Base-by-base conservation (phyloP, 2,888 invertebrate genomes). In the Aleiodes testaceus region DNA sequence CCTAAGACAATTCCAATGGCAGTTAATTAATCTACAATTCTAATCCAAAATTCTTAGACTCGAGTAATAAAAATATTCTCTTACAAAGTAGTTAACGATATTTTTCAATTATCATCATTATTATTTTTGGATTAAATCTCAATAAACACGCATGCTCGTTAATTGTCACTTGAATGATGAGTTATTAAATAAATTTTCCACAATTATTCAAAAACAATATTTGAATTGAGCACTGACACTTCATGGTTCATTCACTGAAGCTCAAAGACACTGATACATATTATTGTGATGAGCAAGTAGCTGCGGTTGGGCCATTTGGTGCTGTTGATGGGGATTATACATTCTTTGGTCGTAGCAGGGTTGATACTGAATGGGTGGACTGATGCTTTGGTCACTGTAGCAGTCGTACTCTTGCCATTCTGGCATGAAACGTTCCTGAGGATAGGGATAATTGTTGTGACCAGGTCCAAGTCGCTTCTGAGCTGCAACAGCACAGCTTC, bases 51-150 rank as follows among this genome's bases (percentile, higher is more conserved):
- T 53, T n/a, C n/a, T 11, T 22, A 26, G 14, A 47, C 12, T 49
- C 52, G 66, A 42, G 14, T 30, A 75, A 80, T 84, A 83, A 85
- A 79, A 82, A 79, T 80, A 80, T 80, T 81, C 75, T 81, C 85
- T 85, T 85, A 85, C 73, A 86, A 84, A 86, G 82, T 86, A 86
- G 83, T 81, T 85, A 86, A 86, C 85, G 84, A 85, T 80, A 75
- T 77, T 75, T 77, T 75, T 66, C 50, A 59, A 63, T 74, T 66
- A 59, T 70, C 72, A 66, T 61, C 36, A 69, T 73, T 74, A 52
- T 71, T 63, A 42, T 45, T 42, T 26, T 63, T 65, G 16, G 1
- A 47, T 47, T 5, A 47, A 9, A 55, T n/a, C 12, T 22, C 9
- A 14, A 18, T 18, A 3, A 59, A 69, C 22, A 47, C n/a, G 11